phyloP scores from a whole-genome alignment of 2,888 invertebrate genomes.

The Eulithis testata region DNA sequence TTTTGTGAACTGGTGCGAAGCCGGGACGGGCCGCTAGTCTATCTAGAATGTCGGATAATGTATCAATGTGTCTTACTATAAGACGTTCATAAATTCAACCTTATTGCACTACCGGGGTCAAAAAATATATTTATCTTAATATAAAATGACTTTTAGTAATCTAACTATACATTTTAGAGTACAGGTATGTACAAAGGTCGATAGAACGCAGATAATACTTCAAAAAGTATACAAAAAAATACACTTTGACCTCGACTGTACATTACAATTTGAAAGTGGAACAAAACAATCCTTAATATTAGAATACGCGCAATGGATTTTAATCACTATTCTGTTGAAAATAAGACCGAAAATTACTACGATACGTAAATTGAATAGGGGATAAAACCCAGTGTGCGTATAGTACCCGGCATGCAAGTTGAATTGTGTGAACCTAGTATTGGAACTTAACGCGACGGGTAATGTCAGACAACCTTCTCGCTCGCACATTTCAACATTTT shows the following conservation, averaged over 20 bases:
- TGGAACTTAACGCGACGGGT: too few relatives aligned
- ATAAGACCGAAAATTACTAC: neutral
- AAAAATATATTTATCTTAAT: slow-evolving; percentile 6
- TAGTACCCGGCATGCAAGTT: neutral
- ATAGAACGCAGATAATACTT: neutral
- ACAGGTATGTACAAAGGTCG: neutral
- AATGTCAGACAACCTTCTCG: too few relatives aligned
- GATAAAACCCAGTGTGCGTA: neutral
- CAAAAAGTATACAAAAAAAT: slow-evolving; percentile 16
- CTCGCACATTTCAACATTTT: too few relatives aligned
- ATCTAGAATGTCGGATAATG: too few relatives aligned
- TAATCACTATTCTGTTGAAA: neutral
- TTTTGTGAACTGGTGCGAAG: too few relatives aligned
- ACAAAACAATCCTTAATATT: neutral
- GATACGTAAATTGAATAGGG: neutral
- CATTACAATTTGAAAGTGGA: slow-evolving; percentile 18
- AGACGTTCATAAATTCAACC: slow-evolving; percentile 4
- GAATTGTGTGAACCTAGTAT: neutral
- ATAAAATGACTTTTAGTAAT: neutral
- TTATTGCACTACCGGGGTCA: slow-evolving; percentile 19
- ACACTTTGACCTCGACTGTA: slow-evolving; percentile 54
- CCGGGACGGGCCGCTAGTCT: too few relatives aligned
- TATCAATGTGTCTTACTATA: too few relatives aligned
- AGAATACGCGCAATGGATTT: slow-evolving; percentile 1
- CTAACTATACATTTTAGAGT: slow-evolving; percentile 5